Percentiles rank a stretch among this genome's conserved stretches.
Conservation (phyloP, 1,140 invertebrate species). For the Papilio polyxenes region DNA sequence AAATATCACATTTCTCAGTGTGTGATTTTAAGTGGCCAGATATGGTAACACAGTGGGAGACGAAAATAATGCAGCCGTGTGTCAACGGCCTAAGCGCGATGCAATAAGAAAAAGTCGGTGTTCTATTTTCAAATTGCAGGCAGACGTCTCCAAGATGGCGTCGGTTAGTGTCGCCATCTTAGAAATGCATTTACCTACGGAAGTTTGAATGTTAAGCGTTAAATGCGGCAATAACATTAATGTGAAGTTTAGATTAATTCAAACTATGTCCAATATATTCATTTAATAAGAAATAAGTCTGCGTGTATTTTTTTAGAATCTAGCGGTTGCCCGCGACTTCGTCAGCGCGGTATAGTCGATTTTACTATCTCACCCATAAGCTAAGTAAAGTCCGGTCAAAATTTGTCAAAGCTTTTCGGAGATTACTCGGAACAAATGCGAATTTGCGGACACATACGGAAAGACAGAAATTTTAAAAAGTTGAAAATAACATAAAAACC, state of each 20-base stretch:
- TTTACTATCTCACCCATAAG: too few relatives aligned
- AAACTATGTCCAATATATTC: background rate
- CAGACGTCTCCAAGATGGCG: constrained; percentile 52
- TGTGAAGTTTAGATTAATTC: background rate
- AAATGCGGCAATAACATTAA: background rate
- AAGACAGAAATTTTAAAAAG: too few relatives aligned
- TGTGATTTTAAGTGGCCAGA: constrained; percentile 46
- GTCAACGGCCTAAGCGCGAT: constrained; percentile 68
- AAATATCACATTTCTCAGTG: constrained; percentile 19
- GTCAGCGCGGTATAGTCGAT: too few relatives aligned
- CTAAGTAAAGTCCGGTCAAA: too few relatives aligned
- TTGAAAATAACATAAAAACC: too few relatives aligned
- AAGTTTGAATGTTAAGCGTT: background rate
- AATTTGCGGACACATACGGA: too few relatives aligned
- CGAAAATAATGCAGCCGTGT: constrained; percentile 70
- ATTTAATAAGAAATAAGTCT: background rate
- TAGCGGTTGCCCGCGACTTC: too few relatives aligned
- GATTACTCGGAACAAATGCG: too few relatives aligned
- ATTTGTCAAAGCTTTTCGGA: too few relatives aligned
- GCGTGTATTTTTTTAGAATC: background rate
- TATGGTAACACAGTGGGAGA: constrained; percentile 67
- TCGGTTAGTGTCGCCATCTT: constrained; percentile 39
- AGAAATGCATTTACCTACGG: background rate
- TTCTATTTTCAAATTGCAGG: constrained; percentile 74
- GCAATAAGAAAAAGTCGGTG: constrained; percentile 65